Base-by-base conservation (phyloP, 2,797 vertebrate genomes). In the Labeo calbasu region DNA sequence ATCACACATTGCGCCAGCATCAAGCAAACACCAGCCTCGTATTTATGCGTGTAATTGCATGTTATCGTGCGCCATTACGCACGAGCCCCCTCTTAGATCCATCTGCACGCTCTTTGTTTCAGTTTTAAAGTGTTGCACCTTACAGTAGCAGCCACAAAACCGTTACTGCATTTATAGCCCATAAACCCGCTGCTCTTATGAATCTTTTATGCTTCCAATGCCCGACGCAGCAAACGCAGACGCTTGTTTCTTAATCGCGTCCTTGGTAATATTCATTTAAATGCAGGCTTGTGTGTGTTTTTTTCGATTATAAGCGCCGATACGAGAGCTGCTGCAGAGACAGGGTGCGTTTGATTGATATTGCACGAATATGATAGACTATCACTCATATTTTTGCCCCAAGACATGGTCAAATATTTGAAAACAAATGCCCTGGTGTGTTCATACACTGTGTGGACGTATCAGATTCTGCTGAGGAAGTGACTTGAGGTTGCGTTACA, bases 131-230 rank as follows among this genome's bases (percentile, higher is more conserved):
- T 53, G 43, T 78, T 78, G 25, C 65, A 59, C 57, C 46, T 50
- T 65, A 65, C 57, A 82, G 70, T 65, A 53, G 48, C 59, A 75
- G 69, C 55, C 69, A 63, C 63, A 53, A 15, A 68, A 55, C 25
- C 6, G 23, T 43, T 69, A 46, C 83, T 53, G 77, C 68, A 66
- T 84, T 75, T 57, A 81, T 23, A 61, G 46, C 53, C 46, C 65
- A 61, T 77, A 71, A 69, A 75, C 57, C 48, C 32, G 1, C 40
- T 46, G 65, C 55, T 40, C 71, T 77, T 78, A 72, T 40, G 21
- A 65, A 83, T 73, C 59, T 76, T 63, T 86, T 6, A 55, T 69
- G 80, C 71, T 21, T 55, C 21, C 0, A 32, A 79, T 71, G 17
- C 12, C 23, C 14, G 40, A 43, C 8, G 5, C 59, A 69, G 69